Conservation (phyloP, 2,888 invertebrate species). For the Sarcophaga subvicina region DNA sequence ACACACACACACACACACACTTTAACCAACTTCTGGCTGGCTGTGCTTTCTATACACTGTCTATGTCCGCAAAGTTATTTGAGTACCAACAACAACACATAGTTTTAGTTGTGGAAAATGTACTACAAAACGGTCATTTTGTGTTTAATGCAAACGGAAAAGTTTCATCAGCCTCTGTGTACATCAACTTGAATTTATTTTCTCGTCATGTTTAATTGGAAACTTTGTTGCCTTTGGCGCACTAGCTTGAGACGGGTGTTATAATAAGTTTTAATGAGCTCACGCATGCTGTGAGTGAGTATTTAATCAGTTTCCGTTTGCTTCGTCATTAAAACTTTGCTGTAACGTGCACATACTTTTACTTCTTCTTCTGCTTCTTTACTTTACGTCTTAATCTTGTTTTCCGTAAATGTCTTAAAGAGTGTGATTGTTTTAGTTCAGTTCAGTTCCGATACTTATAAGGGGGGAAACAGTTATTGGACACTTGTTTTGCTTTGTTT, state of each 20-base stretch:
- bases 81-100: constrained; percentile 10
- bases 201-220: neutral
- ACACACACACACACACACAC: neutral
- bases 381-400: no score
- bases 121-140: constrained; percentile 58
- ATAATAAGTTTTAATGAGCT: constrained; percentile 60
- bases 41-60: neutral
- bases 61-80: neutral
- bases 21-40: neutral
- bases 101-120: constrained; percentile 39
- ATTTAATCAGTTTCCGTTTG: constrained; percentile 62
- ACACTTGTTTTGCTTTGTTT: no score
- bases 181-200: constrained; percentile 32
- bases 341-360: neutral
- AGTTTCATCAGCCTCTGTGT: constrained; percentile 48
- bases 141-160: constrained; percentile 49
- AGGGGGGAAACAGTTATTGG: no score
- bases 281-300: constrained; percentile 59
- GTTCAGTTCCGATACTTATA: no score
- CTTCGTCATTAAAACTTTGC: constrained; percentile 40
- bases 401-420: no score
- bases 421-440: no score
- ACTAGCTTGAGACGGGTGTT: constrained; percentile 4
- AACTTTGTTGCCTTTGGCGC: neutral
- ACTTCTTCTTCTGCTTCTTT: no score